Evolutionary conservation across 1,140 invertebrate genomes (phyloP), one percentile per base, ranked within the genome.

Genomic region (Olivierus martensii): DNA sequence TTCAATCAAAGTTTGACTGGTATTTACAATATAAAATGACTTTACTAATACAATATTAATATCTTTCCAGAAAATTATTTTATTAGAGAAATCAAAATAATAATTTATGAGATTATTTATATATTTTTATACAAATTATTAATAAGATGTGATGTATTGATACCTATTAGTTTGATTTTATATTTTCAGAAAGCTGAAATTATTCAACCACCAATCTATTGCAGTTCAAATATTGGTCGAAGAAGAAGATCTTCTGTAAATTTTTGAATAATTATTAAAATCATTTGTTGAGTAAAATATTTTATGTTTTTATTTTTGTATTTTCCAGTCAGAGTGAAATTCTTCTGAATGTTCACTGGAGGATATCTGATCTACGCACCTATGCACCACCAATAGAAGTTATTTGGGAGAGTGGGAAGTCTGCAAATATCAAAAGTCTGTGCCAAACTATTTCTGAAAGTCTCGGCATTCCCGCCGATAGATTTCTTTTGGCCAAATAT

Each of bases 181-280:
- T n/a, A n/a, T n/a, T 41, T 52, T 36, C 34, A 56, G 55, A 38
- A 56, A 56, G 38, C 34, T 56, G 6, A 56, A 52, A 49, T 47
- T 56, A n/a, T 39, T 37, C 7, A 51, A 48, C 18, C 46, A 52
- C 6, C 17, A 43, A 15, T 42, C 37, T n/a, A 49, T 56, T 44
- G 45, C 46, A 36, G 50, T 45, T 39, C 44, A 47, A 21, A 44
- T 56, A 44, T 46, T 56, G 11, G 35, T 18, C 21, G 28, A 42
- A 15, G 55, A 56, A 45, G 55, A 56, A 49, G 51, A 56, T 46
- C 36, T 56, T 37, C 46, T 52, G 55, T 56, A 41, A 52, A 50
- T 52, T 41, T 28, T 6, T 28, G 9, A 4, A 28, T 28, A 28
- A 28, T n/a, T 28, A 28, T 28, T 28, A 28, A 6, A 6, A 28